Evolutionary conservation across 2,797 vertebrate genomes (phyloP), one percentile per base, ranked within the genome.

Genomic region (Astyanax mexicanus): DNA sequence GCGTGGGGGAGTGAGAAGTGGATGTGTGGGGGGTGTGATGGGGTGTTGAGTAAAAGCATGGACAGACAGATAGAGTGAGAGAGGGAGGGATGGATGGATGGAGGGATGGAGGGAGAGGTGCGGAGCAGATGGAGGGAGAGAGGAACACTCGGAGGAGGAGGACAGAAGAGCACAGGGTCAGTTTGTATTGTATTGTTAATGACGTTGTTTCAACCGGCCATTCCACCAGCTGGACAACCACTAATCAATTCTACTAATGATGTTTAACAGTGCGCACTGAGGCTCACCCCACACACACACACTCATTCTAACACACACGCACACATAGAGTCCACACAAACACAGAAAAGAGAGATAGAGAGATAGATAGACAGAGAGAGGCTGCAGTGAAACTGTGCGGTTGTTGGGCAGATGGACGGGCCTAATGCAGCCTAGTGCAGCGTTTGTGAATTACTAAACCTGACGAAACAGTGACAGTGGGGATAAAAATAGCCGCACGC

Each of bases 211-310:
- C 72, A 71, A 77, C 81, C 77, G 58, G 58, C 78, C 76, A 32
- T 80, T 76, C 81, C 83, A 85, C 81, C 87, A 87, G 86, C 87
- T 86, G 87, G 78, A 80, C 84, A 75, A 75, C 77, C 77, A 83
- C 84, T 81, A 86, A 83, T 90, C 81, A 88, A 78, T 84, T 80
- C 70, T 66, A 81, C 81, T 88, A 86, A 91, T 86, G 82, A 83
- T 81, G 82, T 65, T 80, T 82, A 87, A 85, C 84, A 78, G 85
- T 73, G 19, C 44, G 23, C 52, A 29, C 45, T 15, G 3, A 55
- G n/a, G 42, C 67, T 27, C 57, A 27, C 37, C 58, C 37, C 37
- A 71, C 49, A 49, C 32, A 61, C 23, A 72, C 21, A 68, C 21
- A 73, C 69, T n/a, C n/a, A n/a, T n/a, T n/a, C n/a, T n/a, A n/a